Percentiles rank a stretch among this genome's conserved stretches.
Evolutionary conservation across 1,140 invertebrate species (phyloP).

Genomic region (Brachionus sp.): DNA sequence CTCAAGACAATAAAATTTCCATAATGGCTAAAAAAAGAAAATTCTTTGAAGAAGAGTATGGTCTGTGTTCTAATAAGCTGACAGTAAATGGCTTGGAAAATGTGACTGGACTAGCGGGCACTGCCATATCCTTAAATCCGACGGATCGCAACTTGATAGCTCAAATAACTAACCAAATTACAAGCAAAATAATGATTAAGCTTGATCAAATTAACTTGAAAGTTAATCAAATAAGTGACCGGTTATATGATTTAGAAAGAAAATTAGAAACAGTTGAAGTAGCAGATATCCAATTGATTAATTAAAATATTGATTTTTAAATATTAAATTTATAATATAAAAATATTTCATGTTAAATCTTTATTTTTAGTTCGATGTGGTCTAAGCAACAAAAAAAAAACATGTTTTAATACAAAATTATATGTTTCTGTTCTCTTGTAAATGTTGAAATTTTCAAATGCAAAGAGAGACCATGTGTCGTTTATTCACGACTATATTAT

Average conservation of each 20-base stretch:
- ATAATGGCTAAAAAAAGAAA: constrained; percentile 29
- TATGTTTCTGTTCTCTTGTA: background rate
- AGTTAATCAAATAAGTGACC: constrained; percentile 38
- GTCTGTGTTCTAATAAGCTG: background rate
- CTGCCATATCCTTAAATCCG: background rate
- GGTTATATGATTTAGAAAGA: constrained; percentile 37
- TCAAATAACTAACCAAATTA: constrained; percentile 28
- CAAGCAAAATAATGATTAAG: constrained; percentile 41
- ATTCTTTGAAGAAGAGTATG: background rate
- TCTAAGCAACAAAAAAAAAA: background rate
- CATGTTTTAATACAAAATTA: background rate
- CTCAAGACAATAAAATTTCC: constrained; percentile 7
- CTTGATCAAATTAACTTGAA: constrained; percentile 34
- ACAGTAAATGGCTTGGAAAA: background rate
- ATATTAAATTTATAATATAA: background rate
- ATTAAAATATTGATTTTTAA: background rate
- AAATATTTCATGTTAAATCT: background rate
- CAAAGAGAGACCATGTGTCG: background rate
- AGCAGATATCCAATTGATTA: constrained; percentile 17
- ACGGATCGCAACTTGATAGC: background rate
- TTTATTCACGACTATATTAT: background rate
- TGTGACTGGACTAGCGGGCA: background rate
- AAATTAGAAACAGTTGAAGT: constrained; percentile 41
- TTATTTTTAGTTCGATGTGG: constrained; percentile 8
- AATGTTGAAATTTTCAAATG: background rate